Percentiles rank a stretch among this genome's conserved stretches.
phyloP scores from a whole-genome alignment of 2,888 invertebrate genomes.

The Drosophila greeni region DNA sequence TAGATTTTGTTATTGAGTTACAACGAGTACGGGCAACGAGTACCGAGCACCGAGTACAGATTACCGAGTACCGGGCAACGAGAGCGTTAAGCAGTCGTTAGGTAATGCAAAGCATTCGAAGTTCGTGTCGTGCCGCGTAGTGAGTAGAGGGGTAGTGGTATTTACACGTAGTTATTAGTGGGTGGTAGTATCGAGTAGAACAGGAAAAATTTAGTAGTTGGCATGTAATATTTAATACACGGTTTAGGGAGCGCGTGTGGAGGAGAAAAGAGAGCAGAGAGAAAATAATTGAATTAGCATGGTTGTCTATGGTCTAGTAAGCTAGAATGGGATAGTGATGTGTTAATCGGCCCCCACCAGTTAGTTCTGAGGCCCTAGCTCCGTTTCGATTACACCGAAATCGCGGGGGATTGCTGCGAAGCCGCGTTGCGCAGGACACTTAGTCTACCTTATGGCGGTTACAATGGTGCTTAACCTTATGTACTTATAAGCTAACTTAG shows the following conservation, averaged over 20 bases:
- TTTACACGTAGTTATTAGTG: constrained; percentile 46
- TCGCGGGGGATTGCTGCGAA: constrained; percentile 7
- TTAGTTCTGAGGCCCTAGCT: constrained; percentile 16
- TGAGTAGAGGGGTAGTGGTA: constrained; percentile 29
- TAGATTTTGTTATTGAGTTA: constrained; percentile 47
- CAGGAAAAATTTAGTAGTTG: constrained; percentile 47
- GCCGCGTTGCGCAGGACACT: constrained; percentile 4
- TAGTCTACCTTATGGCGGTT: constrained; percentile 21
- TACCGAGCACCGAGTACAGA: constrained; percentile 35
- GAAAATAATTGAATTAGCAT: constrained; percentile 75
- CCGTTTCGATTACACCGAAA: constrained; percentile 36
- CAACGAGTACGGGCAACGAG: constrained; percentile 44
- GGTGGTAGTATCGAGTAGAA: constrained; percentile 55
- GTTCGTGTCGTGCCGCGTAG: constrained; percentile 48
- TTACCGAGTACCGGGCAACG: constrained; percentile 12
- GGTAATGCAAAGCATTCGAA: constrained; percentile 62
- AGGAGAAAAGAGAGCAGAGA: constrained; percentile 76
- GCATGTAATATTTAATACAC: constrained; percentile 46
- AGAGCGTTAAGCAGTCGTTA: constrained; percentile 38
- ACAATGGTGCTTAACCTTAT: constrained; percentile 7
- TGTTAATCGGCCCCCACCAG: constrained; percentile 24
- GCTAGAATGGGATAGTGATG: constrained; percentile 30
- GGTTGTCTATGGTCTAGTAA: constrained; percentile 56
- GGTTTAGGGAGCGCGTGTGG: constrained; percentile 70
- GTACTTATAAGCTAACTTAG: constrained; percentile 33